phyloP scores from a whole-genome alignment of 2,797 vertebrate species.

The Scarus forsteni region DNA sequence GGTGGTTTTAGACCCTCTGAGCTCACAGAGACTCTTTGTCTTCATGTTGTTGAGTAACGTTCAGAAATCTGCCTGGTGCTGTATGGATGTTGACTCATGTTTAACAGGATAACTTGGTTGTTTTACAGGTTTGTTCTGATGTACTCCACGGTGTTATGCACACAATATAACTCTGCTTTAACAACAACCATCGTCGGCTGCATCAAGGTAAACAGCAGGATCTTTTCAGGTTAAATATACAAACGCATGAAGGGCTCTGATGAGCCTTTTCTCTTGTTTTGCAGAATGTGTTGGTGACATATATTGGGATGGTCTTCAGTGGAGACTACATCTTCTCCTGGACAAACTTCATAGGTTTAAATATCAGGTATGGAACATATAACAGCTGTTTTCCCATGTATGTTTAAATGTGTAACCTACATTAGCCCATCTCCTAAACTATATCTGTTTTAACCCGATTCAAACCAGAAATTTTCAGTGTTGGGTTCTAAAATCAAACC shows the following conservation, averaged over 20 bases:
- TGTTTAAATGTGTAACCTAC: background rate
- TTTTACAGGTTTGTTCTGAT: constrained; percentile 92
- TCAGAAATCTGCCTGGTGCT: constrained; percentile 32
- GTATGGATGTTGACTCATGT: background rate
- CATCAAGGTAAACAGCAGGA: constrained; percentile 89
- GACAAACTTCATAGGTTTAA: constrained; percentile 97
- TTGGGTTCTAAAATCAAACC: no score
- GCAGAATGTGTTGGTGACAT: constrained; percentile 98
- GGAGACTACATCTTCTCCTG: constrained; percentile 99
- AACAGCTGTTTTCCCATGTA: background rate
- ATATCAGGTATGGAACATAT: constrained; percentile 90
- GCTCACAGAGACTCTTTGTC: constrained; percentile 3
- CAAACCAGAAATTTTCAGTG: no score
- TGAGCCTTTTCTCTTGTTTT: constrained; percentile 3
- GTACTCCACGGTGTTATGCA: constrained; percentile 97
- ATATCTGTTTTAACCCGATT: no score
- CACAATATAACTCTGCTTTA: constrained; percentile 96
- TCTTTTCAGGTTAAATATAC: background rate
- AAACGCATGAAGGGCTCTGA: background rate
- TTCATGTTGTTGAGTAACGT: background rate
- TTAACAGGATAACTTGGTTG: background rate
- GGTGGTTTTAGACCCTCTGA: background rate
- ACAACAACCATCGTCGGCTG: constrained; percentile 98
- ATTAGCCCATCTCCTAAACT: no score
- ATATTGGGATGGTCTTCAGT: constrained; percentile 98